These are phyloP conservation scores for Hesperia comma DNA, from an alignment of 2,888 invertebrate genomes.

Conservation along the genomic window DNA sequence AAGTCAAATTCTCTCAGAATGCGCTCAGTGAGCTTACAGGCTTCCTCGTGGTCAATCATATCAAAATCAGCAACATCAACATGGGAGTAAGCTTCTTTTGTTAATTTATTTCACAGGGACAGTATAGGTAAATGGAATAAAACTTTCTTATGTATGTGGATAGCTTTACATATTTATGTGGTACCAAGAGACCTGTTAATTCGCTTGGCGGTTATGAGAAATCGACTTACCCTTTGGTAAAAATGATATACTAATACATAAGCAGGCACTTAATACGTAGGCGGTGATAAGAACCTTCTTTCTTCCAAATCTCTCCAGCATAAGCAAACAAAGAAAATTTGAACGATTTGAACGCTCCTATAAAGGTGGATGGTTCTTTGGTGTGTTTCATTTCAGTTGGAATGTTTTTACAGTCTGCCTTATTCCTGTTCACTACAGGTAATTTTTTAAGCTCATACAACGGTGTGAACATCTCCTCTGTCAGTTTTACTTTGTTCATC, in stretches of 20 bases:
- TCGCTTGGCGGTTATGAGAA: too few species aligned
- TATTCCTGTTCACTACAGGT: conserved; percentile 42
- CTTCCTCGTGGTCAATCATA: too few species aligned
- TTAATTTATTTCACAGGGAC: too few species aligned
- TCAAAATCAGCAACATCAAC: too few species aligned
- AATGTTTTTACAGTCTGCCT: conserved; percentile 42
- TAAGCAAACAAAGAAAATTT: conserved; percentile 85
- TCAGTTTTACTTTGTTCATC: conserved; percentile 82
- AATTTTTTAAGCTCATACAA: conserved; percentile 60
- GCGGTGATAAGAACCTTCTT: conserved; percentile 85
- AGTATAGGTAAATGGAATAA: too few species aligned
- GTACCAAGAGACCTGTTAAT: too few species aligned
- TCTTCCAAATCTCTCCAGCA: conserved; percentile 86
- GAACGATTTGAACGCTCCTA: conserved; percentile 85
- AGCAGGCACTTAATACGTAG: conserved; percentile 85
- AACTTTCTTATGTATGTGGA: too few species aligned
- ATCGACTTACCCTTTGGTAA: conserved; percentile 83
- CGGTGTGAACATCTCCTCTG: conserved; percentile 69
- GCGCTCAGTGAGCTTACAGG: too few species aligned
- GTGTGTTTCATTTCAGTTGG: conserved; percentile 39
- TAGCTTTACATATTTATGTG: too few species aligned
- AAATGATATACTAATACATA: conserved; percentile 85
- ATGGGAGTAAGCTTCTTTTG: too few species aligned
- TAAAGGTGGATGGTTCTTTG: conserved; percentile 55
- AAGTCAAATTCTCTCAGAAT: too few species aligned